phyloP scores from a whole-genome alignment of 2,797 vertebrate genomes.

The Gambusia yucatana region DNA sequence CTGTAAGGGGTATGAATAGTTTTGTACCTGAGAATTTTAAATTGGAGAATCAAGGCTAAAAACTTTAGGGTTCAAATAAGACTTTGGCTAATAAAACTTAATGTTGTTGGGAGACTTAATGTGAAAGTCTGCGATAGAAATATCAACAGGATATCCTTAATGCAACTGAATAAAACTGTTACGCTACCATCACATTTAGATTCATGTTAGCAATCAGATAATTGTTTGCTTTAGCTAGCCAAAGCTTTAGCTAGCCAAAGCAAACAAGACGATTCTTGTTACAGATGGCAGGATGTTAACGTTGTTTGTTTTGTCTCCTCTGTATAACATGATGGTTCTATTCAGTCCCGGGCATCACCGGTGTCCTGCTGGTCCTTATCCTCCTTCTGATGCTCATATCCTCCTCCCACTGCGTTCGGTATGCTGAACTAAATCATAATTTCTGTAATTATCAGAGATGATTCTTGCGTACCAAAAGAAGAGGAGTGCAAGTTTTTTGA shows the following conservation, averaged over 20 bases:
- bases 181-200: background rate
- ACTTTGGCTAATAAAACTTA: background rate
- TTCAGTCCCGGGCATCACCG: conserved; percentile 93
- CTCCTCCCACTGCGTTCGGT: conserved; percentile 93
- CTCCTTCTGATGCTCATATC: conserved; percentile 96
- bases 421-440: conserved; percentile 13
- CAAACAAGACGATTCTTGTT: background rate
- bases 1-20: background rate
- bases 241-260: no score
- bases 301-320: conserved; percentile 9
- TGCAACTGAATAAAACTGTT: background rate
- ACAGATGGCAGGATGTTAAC: background rate
- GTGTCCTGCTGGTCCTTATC: conserved; percentile 91
- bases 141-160: background rate
- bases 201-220: background rate
- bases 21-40: background rate
- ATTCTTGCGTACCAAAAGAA: background rate
- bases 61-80: background rate
- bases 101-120: background rate
- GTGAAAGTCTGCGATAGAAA: background rate
- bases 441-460: background rate
- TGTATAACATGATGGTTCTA: conserved; percentile 31
- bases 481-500: background rate
- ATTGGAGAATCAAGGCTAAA: background rate
- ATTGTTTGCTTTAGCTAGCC: background rate